Evolutionary conservation across 2,113 vertebrate species (phyloP).

Genomic region (Cheirogaleus medius): DNA sequence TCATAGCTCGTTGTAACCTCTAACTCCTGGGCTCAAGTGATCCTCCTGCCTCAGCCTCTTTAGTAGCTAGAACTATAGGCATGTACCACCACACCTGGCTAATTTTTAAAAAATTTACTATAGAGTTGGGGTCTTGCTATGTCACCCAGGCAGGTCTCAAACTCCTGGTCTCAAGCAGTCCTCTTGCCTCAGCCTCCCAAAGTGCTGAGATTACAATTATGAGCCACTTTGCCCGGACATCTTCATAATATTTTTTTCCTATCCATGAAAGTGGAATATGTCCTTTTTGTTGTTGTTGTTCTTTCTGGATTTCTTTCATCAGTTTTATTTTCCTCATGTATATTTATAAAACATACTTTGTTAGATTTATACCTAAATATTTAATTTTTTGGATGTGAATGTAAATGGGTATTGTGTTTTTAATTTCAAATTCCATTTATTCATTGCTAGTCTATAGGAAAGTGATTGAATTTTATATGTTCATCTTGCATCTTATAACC

Average conservation of each 20-base stretch:
- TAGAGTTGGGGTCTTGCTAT: not conserved
- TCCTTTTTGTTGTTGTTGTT: not conserved
- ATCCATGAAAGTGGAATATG: not conserved
- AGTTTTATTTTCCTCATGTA: not conserved
- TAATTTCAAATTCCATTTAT: constrained; percentile 21
- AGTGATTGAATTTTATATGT: not conserved
- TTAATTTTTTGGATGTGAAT: not conserved
- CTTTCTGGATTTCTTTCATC: not conserved
- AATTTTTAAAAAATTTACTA: not conserved
- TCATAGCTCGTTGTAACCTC: not conserved
- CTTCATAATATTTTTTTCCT: not conserved
- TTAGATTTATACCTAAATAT: not conserved
- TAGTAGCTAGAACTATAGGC: not conserved
- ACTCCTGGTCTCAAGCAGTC: not conserved
- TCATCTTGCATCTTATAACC: not conserved
- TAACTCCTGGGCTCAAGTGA: not conserved
- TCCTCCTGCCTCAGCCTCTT: not conserved
- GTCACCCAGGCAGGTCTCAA: not conserved
- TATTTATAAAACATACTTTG: not conserved
- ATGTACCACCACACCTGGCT: not conserved
- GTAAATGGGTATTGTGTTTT: not conserved
- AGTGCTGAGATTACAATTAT: not conserved
- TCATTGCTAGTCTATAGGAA: not conserved
- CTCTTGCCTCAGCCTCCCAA: not conserved
- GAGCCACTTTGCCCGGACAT: not conserved